Base-by-base conservation (phyloP, 2,888 invertebrate genomes). In the Drosophila mercatorum region DNA sequence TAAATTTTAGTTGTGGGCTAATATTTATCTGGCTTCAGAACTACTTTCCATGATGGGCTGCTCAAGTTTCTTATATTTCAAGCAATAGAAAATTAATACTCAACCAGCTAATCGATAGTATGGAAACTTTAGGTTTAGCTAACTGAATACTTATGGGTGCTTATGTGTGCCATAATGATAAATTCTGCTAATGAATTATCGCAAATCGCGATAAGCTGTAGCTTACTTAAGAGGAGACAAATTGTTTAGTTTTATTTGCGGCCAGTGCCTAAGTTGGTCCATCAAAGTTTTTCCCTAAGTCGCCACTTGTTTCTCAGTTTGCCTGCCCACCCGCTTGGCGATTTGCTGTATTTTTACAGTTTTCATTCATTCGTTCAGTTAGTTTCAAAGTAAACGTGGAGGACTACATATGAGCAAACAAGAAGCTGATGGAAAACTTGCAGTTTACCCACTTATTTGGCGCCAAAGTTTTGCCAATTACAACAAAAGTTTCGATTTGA, bases 401-500 rank as follows among this genome's bases (percentile, higher is more conserved):
- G 28, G 61, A 52, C 59, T 57, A 76, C 76, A 70, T 65, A 57
- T 65, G 62, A 47, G 43, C 40, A 59, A 63, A 63, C 10, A 58
- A 47, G 22, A 66, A 51, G 11, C 40, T 49, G 47, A 8, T 44
- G 52, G 28, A 46, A 59, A 85, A 83, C 78, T 85, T 84, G 65
- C 41, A 46, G 64, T 66, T 65, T 70, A 58, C 63, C 59, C 76
- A 83, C 72, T 72, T 78, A 72, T 76, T 81, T 78, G 88, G 80
- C 85, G 88, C 83, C 89, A 72, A 81, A 87, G 76, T 84, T 85
- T 76, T 68, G 56, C 56, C 68, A 67, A 79, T 78, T 81, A 72
- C 63, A 63, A 72, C 72, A 80, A 77, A 75, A 88, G 66, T 73
- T 78, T 68, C 55, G 80, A 75, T 68, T 74, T 84, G 71, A 82